Evolutionary conservation across 2,797 vertebrate species (phyloP).

Genomic region (Rhinichthys osculus): DNA sequence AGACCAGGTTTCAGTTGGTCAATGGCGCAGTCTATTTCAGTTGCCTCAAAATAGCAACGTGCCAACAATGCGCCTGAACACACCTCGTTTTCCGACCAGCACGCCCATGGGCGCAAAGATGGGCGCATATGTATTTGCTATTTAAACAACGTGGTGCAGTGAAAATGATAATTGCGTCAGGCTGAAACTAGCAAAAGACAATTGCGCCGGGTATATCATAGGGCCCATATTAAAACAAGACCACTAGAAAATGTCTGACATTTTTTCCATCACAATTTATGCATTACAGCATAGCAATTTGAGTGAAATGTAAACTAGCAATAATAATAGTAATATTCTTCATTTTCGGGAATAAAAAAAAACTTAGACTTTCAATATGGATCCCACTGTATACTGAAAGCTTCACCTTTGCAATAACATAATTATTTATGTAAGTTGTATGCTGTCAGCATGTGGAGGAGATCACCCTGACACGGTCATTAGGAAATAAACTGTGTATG

Average conservation of each 20-base stretch:
- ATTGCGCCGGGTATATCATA: too few relatives aligned
- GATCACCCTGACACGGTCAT: not conserved
- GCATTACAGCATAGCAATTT: not conserved
- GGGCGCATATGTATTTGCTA: too few relatives aligned
- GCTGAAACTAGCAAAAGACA: too few relatives aligned
- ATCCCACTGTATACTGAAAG: not conserved
- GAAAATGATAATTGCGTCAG: too few relatives aligned
- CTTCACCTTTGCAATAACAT: not conserved
- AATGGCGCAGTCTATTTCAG: too few relatives aligned
- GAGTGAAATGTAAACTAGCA: not conserved
- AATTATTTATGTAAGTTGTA: slow-evolving; percentile 6
- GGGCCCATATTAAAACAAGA: not conserved
- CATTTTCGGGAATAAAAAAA: not conserved
- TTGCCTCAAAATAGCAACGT: too few relatives aligned
- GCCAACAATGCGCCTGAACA: too few relatives aligned
- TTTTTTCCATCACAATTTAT: not conserved
- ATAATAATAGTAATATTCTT: not conserved
- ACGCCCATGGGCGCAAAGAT: too few relatives aligned
- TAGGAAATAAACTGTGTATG: not conserved
- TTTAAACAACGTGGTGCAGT: too few relatives aligned
- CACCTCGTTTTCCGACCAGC: too few relatives aligned
- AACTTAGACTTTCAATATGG: not conserved
- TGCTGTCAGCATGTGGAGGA: slow-evolving; percentile 6
- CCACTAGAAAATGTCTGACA: not conserved
- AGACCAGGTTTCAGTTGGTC: too few relatives aligned